These are phyloP conservation scores for Oreochromis aureus DNA, from an alignment of 2,113 vertebrate genomes.

Conservation along the genomic window DNA sequence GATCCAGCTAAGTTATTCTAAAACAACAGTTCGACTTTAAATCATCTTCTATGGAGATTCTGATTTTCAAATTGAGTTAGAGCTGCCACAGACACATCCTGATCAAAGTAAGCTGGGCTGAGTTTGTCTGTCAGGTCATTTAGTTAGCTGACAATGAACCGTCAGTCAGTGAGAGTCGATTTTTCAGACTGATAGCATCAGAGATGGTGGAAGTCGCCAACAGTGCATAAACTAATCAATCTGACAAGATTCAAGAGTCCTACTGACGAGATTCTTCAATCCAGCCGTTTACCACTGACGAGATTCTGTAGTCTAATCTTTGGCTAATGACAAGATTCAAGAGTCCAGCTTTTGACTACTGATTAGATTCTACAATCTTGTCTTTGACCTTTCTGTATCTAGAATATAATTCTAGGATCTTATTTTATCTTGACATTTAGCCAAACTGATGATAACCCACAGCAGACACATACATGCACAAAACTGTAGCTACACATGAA, in stretches of 20 bases:
- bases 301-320: neutral
- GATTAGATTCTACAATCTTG: neutral
- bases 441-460: neutral
- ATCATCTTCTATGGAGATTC: neutral
- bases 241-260: neutral
- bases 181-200: neutral
- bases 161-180: rapidly evolving
- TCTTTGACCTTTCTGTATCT: neutral
- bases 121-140: neutral
- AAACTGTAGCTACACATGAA: neutral
- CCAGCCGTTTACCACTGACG: neutral
- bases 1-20: neutral
- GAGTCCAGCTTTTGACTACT: neutral
- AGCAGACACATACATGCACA: neutral
- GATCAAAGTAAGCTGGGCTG: neutral
- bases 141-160: neutral
- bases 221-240: neutral
- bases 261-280: neutral
- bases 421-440: neutral
- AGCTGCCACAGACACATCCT: neutral
- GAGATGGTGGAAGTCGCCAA: neutral
- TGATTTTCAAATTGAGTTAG: neutral
- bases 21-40: neutral
- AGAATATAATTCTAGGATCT: neutral
- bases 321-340: neutral